Evolutionary conservation across 2,797 vertebrate genomes (phyloP).

Genomic region (Helarctos malayanus): DNA sequence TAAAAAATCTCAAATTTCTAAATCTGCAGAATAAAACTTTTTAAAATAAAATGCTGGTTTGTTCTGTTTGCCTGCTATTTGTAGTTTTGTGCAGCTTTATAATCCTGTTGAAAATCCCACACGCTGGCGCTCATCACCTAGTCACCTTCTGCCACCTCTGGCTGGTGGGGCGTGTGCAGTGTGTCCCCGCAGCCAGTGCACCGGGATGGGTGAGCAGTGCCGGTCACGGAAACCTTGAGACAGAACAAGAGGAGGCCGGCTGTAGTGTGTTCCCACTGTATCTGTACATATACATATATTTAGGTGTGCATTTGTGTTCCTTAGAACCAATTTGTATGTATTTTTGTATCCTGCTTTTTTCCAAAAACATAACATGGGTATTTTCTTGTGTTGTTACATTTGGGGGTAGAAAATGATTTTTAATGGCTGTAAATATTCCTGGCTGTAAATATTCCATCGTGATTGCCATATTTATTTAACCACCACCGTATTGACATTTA

Average conservation of each 20-base stretch:
- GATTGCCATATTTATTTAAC: not conserved
- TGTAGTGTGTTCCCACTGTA: rapidly evolving
- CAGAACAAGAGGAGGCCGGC: rapidly evolving
- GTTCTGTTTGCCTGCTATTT: constrained; percentile 59
- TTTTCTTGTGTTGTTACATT: not conserved
- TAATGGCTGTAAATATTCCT: not conserved
- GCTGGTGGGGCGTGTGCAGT: rapidly evolving
- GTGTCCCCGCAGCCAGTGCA: rapidly evolving
- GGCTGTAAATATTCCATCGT: rapidly evolving
- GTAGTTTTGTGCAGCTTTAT: not conserved
- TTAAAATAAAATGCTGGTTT: constrained; percentile 93
- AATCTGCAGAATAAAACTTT: constrained; percentile 99
- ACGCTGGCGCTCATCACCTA: rapidly evolving
- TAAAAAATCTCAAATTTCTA: constrained; percentile 97
- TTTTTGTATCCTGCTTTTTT: not conserved
- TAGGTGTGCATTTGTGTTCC: not conserved
- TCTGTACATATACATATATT: rapidly evolving
- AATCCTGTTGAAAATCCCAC: not conserved
- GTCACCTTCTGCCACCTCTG: rapidly evolving
- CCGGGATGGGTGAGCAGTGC: rapidly evolving
- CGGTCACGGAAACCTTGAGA: not conserved
- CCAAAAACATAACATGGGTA: not conserved
- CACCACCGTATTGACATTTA: too few species aligned
- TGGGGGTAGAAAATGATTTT: not conserved
- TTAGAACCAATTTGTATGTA: not conserved